These are phyloP conservation scores for Zelleria hepariella DNA, from an alignment of 2,888 invertebrate species.

Conservation along the genomic window DNA sequence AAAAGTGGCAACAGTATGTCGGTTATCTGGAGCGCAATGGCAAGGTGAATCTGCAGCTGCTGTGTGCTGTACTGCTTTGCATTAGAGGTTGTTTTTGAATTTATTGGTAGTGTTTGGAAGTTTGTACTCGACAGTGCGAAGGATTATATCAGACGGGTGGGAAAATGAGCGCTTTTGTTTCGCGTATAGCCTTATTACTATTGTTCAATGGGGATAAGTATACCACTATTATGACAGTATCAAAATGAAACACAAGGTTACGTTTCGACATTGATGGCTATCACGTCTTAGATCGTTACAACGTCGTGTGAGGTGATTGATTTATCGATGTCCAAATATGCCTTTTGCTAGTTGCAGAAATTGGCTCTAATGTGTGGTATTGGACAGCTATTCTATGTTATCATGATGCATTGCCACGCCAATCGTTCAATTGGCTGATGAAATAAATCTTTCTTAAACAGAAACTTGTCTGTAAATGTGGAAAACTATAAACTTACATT, in stretches of 20 bases:
- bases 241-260: constrained; percentile 33
- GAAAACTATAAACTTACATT: too few species aligned
- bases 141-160: constrained; percentile 23
- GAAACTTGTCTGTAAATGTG: too few species aligned
- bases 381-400: neutral
- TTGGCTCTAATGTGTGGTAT: neutral
- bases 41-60: neutral
- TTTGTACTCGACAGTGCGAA: neutral
- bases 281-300: neutral
- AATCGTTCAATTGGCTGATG: too few species aligned
- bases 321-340: neutral
- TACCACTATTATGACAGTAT: constrained; percentile 22
- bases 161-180: constrained; percentile 39
- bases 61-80: neutral
- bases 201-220: constrained; percentile 25
- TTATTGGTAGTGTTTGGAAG: neutral
- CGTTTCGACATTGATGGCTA: constrained; percentile 24
- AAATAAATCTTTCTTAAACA: too few species aligned
- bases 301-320: neutral
- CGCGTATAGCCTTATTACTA: constrained; percentile 24
- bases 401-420: too few species aligned
- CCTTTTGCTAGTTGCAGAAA: neutral
- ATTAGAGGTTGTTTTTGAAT: neutral
- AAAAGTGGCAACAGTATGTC: neutral
- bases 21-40: neutral